Evolutionary conservation across 2,888 invertebrate genomes (phyloP).

Genomic region (Phaonia tiefii): DNA sequence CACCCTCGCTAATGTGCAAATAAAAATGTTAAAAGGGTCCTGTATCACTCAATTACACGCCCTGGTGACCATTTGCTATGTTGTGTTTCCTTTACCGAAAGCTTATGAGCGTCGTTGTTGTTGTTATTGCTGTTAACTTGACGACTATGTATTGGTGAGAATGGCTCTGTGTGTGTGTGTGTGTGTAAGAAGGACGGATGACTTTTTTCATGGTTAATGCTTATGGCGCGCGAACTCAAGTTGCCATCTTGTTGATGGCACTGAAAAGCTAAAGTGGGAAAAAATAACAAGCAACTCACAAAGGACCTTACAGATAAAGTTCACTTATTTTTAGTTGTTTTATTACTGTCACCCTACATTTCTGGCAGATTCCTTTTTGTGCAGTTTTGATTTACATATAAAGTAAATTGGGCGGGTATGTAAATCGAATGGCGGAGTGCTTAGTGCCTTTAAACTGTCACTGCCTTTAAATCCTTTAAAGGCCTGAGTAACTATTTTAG

Average conservation of each 20-base stretch:
- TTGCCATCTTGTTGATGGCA: constrained; percentile 81
- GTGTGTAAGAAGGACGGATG: constrained; percentile 40
- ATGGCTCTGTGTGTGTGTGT: constrained; percentile 58
- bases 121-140: constrained; percentile 23
- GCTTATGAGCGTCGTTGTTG: constrained; percentile 30
- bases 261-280: constrained; percentile 76
- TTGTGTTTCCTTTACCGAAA: constrained; percentile 40
- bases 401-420: too few species aligned
- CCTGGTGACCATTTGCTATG: constrained; percentile 79
- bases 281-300: constrained; percentile 20
- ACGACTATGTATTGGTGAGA: background rate
- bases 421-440: too few species aligned
- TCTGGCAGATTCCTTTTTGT: too few species aligned
- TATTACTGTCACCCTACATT: constrained; percentile 29
- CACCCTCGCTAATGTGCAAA: constrained; percentile 81
- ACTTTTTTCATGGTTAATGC: constrained; percentile 68
- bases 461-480: too few species aligned
- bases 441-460: too few species aligned
- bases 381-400: too few species aligned
- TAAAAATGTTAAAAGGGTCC: constrained; percentile 81
- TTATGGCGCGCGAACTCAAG: constrained; percentile 80
- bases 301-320: constrained; percentile 5
- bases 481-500: too few species aligned
- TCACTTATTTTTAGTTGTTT: constrained; percentile 17
- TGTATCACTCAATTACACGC: constrained; percentile 81